These are phyloP conservation scores for Dendrocincla tyrannina DNA, from an alignment of 2,797 vertebrate genomes.

Conservation along the genomic window DNA sequence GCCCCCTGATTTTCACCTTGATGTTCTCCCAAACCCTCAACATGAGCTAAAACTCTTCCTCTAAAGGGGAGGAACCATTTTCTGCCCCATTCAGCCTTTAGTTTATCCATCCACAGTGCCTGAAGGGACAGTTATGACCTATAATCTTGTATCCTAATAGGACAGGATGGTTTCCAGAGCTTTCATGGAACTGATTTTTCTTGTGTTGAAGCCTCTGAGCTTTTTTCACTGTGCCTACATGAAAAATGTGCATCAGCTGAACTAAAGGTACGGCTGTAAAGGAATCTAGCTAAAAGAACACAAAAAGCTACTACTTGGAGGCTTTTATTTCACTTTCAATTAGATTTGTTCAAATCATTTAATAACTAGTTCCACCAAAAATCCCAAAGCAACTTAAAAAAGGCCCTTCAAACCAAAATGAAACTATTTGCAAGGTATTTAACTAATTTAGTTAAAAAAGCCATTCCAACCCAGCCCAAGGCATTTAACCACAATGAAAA, in stretches of 20 bases:
- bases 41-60: neutral
- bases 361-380: neutral
- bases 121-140: neutral
- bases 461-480: neutral
- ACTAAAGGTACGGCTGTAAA: neutral
- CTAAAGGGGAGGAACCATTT: neutral
- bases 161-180: neutral
- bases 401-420: neutral
- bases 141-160: neutral
- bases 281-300: neutral
- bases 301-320: neutral
- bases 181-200: neutral
- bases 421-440: neutral
- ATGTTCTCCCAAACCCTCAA: neutral
- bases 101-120: neutral
- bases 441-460: neutral
- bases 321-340: neutral
- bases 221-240: neutral
- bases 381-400: neutral
- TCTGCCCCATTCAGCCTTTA: neutral
- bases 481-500: neutral
- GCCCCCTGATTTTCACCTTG: neutral
- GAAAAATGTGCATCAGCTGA: neutral
- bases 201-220: neutral
- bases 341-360: neutral